Conservation (phyloP, 2,797 vertebrate genomes). For the Rhodeus uyekii region DNA sequence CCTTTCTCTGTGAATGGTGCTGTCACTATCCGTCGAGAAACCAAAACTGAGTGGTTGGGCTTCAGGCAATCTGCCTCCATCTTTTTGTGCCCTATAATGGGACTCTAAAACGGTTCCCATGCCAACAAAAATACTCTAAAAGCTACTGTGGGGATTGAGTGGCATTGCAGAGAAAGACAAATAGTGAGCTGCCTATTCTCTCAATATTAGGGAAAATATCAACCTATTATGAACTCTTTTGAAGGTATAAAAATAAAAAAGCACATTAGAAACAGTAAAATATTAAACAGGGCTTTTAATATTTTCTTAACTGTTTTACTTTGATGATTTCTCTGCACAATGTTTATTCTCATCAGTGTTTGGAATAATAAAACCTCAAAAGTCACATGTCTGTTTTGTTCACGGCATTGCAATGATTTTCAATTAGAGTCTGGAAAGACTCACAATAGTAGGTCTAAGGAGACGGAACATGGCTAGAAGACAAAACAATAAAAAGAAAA, state of each 20-base stretch:
- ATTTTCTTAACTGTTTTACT: background rate
- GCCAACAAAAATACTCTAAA: slow-evolving; percentile 54
- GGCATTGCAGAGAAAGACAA: slow-evolving; percentile 17
- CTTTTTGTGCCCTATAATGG: slow-evolving; percentile 50
- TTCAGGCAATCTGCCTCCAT: slow-evolving; percentile 45
- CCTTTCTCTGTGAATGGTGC: slow-evolving; percentile 38
- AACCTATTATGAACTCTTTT: background rate
- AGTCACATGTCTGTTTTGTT: slow-evolving; percentile 24
- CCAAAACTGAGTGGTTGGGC: slow-evolving; percentile 48
- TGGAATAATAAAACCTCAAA: slow-evolving; percentile 20
- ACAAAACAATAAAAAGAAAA: slow-evolving; percentile 32
- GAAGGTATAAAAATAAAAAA: background rate
- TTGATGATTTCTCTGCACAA: background rate
- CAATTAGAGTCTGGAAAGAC: slow-evolving; percentile 40
- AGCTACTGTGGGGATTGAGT: slow-evolving; percentile 35
- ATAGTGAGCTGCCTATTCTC: slow-evolving; percentile 14
- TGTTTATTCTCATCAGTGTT: background rate
- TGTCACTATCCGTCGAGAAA: slow-evolving; percentile 45
- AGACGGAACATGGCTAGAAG: slow-evolving; percentile 4
- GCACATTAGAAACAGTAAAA: background rate
- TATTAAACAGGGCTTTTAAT: background rate
- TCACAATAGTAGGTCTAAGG: slow-evolving; percentile 32
- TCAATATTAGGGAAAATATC: slow-evolving; percentile 1
- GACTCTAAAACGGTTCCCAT: slow-evolving; percentile 58
- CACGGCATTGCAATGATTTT: slow-evolving; percentile 31